Conservation (phyloP, 2,888 invertebrate species). For the Autographa pulchrina region DNA sequence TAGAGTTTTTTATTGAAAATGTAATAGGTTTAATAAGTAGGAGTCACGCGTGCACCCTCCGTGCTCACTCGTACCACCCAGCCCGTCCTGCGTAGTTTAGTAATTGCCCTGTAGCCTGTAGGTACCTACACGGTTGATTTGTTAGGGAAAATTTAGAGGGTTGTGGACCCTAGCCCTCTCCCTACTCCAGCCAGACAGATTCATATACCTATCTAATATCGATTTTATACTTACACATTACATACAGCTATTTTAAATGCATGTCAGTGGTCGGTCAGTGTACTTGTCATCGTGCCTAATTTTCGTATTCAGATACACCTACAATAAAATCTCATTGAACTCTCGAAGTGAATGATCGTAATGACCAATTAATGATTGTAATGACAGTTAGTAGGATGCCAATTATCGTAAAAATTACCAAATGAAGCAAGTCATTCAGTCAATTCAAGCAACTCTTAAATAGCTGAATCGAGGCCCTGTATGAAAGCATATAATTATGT, state of each 20-base stretch:
- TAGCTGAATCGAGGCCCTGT: no score
- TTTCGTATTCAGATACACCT: no score
- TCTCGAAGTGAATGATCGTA: no score
- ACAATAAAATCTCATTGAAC: no score
- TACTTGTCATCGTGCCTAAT: no score
- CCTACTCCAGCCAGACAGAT: conserved; percentile 20
- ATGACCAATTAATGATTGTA: no score
- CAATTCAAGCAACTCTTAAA: no score
- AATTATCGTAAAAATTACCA: no score
- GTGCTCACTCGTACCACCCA: conserved; percentile 4
- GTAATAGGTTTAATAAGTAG: conserved; percentile 21
- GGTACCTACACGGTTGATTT: conserved; percentile 24
- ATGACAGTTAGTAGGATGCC: no score
- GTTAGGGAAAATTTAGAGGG: conserved; percentile 31
- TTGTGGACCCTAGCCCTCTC: conserved; percentile 10
- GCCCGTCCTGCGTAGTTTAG: conserved; percentile 13
- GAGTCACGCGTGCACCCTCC: conserved; percentile 10
- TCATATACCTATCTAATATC: neutral
- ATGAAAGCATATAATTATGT: neutral
- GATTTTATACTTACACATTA: neutral
- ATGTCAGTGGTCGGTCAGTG: no score
- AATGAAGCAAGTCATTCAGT: no score
- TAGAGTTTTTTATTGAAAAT: neutral
- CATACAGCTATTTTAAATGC: no score
- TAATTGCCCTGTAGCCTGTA: conserved; percentile 23